Evolutionary conservation across 2,797 vertebrate species (phyloP), one percentile per base, ranked within the genome.

Genomic region (Hybognathus amarus): DNA sequence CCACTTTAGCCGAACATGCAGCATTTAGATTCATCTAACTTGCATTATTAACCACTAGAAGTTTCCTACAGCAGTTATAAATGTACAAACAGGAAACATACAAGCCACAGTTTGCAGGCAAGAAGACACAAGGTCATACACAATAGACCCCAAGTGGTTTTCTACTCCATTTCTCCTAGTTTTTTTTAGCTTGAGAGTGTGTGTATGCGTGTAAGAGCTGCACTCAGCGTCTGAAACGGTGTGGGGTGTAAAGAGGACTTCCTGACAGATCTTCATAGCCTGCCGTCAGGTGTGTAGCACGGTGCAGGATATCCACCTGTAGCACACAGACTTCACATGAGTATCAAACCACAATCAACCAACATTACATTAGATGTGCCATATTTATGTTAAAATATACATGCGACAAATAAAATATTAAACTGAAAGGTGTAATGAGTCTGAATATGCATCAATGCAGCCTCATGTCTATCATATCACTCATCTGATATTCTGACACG

Each of bases 301-400:
- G 96, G 93, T 94, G 96, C 92, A 96, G 95, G 95, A 95, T 97
- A 96, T 96, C 96, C 96, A 95, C 96, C 96, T 97, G 61, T 77
- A 85, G 40, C 54, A 89, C 30, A 88, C 66, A 70, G 76, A 69
- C 18, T 10, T 5, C 30, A 52, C 10, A 67, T 67, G 5, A 54
- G 30, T 66, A 27, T 33, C 30, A 69, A 47, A 11, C 54, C 6
- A 18, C 36, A 83, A 47, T 0, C 59, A 66, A 67, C 52, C n/a
- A n/a, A n/a, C 11, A 45, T 77, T 27, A 69, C 12, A 59, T 42
- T 13, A 17, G 13, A 40, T 27, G 6, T 30, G 30, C 10, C 2
- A 2, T 24, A 54, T 20, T 11, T 18, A 13, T 38, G 33, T 36
- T 42, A 22, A 24, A 18, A 40, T n/a, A 52, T 0, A 52, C 17